A percentile compares a stretch with the other conserved stretches of the same genome.
phyloP scores from a whole-genome alignment of 1,140 invertebrate genomes.

The Bombus breviceps region DNA sequence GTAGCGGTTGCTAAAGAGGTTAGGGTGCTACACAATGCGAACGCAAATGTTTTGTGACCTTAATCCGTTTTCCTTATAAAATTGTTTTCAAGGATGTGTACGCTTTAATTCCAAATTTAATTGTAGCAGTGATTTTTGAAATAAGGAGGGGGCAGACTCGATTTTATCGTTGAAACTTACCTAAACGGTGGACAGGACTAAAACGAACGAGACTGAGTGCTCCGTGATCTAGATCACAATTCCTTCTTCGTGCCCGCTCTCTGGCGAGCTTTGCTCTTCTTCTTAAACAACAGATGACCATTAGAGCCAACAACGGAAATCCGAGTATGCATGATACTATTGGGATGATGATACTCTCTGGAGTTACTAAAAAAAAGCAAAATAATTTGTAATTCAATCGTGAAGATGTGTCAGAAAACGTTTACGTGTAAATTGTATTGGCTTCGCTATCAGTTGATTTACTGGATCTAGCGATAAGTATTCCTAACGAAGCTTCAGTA shows the following conservation, averaged over 20 bases:
- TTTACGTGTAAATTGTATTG: not conserved
- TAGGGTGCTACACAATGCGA: not conserved
- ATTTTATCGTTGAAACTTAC: slow-evolving; percentile 77
- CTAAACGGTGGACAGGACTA: slow-evolving; percentile 88
- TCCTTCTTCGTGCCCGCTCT: slow-evolving; percentile 89
- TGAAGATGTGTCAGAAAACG: not conserved
- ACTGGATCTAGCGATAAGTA: not conserved
- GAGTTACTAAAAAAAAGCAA: slow-evolving; percentile 88
- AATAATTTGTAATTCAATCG: not conserved
- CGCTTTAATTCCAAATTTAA: not conserved
- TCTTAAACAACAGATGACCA: slow-evolving; percentile 93
- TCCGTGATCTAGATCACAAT: slow-evolving; percentile 90
- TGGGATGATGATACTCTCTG: slow-evolving; percentile 93
- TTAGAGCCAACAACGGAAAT: slow-evolving; percentile 91
- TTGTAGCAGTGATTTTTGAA: not conserved
- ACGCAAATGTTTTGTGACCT: slow-evolving; percentile 24
- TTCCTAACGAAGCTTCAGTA: not conserved
- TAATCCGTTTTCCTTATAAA: not conserved
- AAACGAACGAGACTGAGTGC: slow-evolving; percentile 91
- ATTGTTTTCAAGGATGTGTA: not conserved
- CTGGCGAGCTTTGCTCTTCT: slow-evolving; percentile 91
- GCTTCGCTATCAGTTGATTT: not conserved
- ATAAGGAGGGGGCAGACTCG: not conserved
- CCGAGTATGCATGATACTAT: slow-evolving; percentile 95
- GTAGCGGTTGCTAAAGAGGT: not conserved